phyloP scores from a whole-genome alignment of 2,797 vertebrate genomes.

The Geotrypetes seraphini region DNA sequence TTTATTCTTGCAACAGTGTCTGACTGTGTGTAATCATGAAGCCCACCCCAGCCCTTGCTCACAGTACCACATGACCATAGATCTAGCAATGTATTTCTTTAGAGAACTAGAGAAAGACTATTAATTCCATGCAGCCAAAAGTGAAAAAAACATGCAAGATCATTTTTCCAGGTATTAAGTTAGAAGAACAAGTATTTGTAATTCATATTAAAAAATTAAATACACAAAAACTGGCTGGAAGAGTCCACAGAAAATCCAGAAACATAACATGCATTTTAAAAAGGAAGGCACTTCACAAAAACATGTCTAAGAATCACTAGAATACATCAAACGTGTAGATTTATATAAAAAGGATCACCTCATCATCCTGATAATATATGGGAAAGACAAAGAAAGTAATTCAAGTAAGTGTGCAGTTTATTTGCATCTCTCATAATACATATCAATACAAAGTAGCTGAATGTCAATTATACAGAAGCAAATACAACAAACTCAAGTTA shows the following conservation, averaged over 20 bases:
- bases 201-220: conserved; percentile 14
- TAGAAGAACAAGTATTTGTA: too few species aligned
- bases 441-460: conserved; percentile 6
- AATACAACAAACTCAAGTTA: not conserved
- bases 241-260: too few species aligned
- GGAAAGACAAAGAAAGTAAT: conserved; percentile 58
- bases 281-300: conserved; percentile 46
- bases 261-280: conserved; percentile 49
- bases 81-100: too few species aligned
- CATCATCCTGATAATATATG: conserved; percentile 74
- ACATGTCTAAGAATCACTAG: conserved; percentile 36
- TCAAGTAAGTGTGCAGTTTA: conserved; percentile 44
- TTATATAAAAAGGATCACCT: conserved; percentile 76
- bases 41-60: too few species aligned
- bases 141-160: conserved; percentile 33
- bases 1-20: too few species aligned
- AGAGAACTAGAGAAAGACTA: too few species aligned
- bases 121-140: conserved; percentile 36
- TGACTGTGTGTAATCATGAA: too few species aligned
- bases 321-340: conserved; percentile 38
- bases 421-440: conserved; percentile 11
- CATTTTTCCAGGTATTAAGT: too few species aligned
- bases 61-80: too few species aligned
- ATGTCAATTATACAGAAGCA: conserved; percentile 4
- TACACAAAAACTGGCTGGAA: conserved; percentile 10